Conservation (phyloP, 92 coral and sea anemone genomes). For the Phenganax stokvisi region DNA sequence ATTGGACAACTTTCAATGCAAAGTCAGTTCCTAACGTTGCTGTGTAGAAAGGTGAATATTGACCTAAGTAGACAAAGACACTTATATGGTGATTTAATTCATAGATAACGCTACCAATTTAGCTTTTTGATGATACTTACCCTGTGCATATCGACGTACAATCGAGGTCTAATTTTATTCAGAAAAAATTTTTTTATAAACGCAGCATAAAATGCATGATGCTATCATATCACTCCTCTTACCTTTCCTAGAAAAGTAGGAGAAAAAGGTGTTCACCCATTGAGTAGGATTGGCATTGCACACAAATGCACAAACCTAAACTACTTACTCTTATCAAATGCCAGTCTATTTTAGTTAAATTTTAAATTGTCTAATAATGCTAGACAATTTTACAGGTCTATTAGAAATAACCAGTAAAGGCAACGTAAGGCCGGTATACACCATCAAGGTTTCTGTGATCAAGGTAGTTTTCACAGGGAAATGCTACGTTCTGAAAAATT, state of each 20-base stretch:
- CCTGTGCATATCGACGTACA: slow-evolving; percentile 87
- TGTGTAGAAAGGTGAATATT: slow-evolving; percentile 70
- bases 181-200: too few species aligned
- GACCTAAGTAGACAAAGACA: slow-evolving; percentile 50
- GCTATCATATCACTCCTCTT: slow-evolving; percentile 12
- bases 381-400: slow-evolving; percentile 16
- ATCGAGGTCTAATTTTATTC: slow-evolving; percentile 64
- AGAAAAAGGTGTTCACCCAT: neutral
- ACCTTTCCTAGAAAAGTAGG: slow-evolving; percentile 71
- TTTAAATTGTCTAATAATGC: neutral
- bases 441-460: too few species aligned
- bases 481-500: too few species aligned
- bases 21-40: slow-evolving; percentile 90
- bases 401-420: neutral
- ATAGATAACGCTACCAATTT: slow-evolving; percentile 3
- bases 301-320: neutral
- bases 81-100: neutral
- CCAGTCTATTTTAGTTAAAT: neutral
- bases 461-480: too few species aligned
- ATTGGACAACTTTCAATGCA: slow-evolving; percentile 80
- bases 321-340: neutral
- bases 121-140: slow-evolving; percentile 39
- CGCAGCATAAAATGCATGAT: slow-evolving; percentile 11
- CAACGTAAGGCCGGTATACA: too few species aligned
- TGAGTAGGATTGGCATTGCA: too few species aligned